Base-by-base conservation (phyloP, 2,888 invertebrate genomes). In the Tipula vernalis region DNA sequence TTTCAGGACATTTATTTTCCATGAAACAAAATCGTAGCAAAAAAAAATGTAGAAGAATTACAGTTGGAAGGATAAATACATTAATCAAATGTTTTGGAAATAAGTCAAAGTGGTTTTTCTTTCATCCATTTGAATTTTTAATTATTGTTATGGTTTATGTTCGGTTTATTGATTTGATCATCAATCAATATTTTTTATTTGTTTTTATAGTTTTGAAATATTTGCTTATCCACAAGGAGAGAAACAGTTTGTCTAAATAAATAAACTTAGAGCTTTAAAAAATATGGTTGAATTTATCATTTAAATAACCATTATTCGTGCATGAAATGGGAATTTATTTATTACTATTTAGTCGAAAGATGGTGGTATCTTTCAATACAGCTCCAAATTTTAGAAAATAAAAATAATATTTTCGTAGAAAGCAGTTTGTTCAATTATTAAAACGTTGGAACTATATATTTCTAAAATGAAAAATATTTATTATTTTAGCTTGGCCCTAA, bases 21-120 rank as follows among this genome's bases (percentile, higher is more conserved):
- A 28, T 71, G 71, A 15, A n/a, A 51, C 51, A 51, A 51, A 57
- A 2, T 57, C 15, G 51, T 57, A 57, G 51, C 15, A 57, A 57
- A 10, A 51, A 51, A 5, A 71, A 51, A 44, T 5, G n/a, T 13
- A 51, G n/a, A 51, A 10, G 71, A 28, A 71, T 71, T 71, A 71
- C 71, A 71, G 71, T 71, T 71, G 71, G 28, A 71, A 71, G 71
- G 71, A 71, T 71, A 71, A 71, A 71, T 28, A 18, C 71, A 71
- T 71, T 71, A 71, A 71, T 71, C 71, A 71, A 71, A 71, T 71
- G 71, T 71, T 71, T 71, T 71, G 71, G 71, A 71, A 71, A 71
- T 28, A 71, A 71, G 71, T 71, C 71, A 71, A 71, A 71, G 71
- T 71, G 71, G 71, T 71, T 71, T 71, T 71, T 71, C 71, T 71